Percentiles rank a stretch among this genome's conserved stretches.
Evolutionary conservation across 2,113 vertebrate species (phyloP).

Genomic region (Taxidea taxus): DNA sequence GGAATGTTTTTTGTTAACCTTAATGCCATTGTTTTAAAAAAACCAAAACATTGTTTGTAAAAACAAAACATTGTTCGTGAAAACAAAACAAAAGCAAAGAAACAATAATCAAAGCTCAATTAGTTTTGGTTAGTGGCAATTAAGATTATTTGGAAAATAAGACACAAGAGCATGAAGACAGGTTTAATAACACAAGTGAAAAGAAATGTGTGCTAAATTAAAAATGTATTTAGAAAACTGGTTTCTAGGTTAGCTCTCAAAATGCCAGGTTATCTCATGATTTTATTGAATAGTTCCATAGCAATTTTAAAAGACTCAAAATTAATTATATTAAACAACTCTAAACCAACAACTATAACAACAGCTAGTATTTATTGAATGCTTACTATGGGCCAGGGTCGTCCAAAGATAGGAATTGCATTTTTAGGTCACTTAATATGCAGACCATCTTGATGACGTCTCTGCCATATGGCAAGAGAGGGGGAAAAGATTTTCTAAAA

Average conservation of each 20-base stretch:
- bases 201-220: background rate
- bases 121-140: background rate
- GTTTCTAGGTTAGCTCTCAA: background rate
- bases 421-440: background rate
- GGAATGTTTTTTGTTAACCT: background rate
- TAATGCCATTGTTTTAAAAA: background rate
- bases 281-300: background rate
- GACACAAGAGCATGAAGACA: background rate
- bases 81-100: constrained; percentile 45
- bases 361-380: background rate
- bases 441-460: background rate
- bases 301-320: background rate
- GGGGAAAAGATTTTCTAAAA: background rate
- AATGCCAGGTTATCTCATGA: background rate
- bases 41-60: background rate
- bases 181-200: background rate
- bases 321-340: background rate
- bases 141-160: background rate
- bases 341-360: background rate
- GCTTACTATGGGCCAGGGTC: too few species aligned
- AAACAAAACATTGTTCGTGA: background rate
- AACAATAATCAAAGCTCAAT: background rate
- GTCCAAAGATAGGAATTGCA: background rate
- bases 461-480: background rate
- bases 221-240: background rate